Evolutionary conservation across 2,888 invertebrate genomes (phyloP).

Genomic region (Stegana nigrithorax): DNA sequence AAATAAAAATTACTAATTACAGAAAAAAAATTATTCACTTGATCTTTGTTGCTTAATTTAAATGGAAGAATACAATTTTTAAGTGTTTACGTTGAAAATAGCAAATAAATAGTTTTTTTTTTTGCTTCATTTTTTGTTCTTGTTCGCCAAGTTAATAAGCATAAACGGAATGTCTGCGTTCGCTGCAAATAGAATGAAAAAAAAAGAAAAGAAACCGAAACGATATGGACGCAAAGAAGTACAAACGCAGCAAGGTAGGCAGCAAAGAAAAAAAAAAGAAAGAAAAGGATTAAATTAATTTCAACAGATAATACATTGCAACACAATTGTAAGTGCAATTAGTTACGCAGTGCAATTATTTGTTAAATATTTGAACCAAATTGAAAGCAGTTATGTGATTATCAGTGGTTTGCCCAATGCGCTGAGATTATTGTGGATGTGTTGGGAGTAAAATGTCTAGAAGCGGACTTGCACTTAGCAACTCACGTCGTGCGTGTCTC

Average conservation of each 20-base stretch:
- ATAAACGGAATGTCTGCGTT: slow-evolving; percentile 43
- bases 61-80: no score
- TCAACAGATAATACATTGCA: neutral
- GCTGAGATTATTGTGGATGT: slow-evolving; percentile 1
- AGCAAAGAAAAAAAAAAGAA: slow-evolving; percentile 13
- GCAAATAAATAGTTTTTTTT: neutral
- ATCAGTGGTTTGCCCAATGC: slow-evolving; percentile 23
- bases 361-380: neutral
- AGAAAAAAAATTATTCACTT: no score
- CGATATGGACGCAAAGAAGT: neutral
- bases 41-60: no score
- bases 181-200: slow-evolving; percentile 38
- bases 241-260: slow-evolving; percentile 3
- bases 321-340: neutral
- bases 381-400: neutral
- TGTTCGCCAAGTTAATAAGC: slow-evolving; percentile 24
- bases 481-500: slow-evolving; percentile 67
- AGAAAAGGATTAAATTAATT: slow-evolving; percentile 1
- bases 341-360: neutral
- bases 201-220: slow-evolving; percentile 18
- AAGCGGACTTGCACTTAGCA: slow-evolving; percentile 13
- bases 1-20: no score
- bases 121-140: neutral
- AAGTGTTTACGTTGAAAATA: no score
- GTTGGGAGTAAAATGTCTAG: slow-evolving; percentile 8